Conservation (phyloP, 2,888 invertebrate genomes). For the Tenthredo livida region DNA sequence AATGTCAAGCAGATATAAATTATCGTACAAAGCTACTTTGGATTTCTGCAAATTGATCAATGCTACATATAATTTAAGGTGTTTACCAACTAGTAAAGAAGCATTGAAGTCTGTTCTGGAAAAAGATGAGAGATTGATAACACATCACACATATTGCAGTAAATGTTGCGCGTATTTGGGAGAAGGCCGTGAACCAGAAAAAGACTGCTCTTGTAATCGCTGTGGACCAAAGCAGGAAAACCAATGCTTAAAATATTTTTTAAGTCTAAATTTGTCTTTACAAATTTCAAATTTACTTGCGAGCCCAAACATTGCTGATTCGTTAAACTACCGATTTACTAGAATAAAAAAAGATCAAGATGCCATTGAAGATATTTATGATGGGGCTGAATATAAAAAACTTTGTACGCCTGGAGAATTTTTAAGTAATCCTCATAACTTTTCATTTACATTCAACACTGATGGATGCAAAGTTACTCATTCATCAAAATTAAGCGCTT, state of each 20-base stretch:
- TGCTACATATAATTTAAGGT: not conserved
- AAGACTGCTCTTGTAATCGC: not conserved
- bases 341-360: constrained; percentile 42
- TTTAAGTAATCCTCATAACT: constrained; percentile 43
- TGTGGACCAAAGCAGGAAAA: not conserved
- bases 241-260: not conserved
- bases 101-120: not conserved
- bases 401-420: constrained; percentile 44
- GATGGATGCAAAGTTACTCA: constrained; percentile 53
- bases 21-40: not conserved
- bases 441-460: constrained; percentile 57
- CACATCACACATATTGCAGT: not conserved
- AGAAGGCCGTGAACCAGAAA: not conserved
- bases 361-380: constrained; percentile 56
- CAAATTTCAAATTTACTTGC: not conserved
- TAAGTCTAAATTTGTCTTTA: not conserved
- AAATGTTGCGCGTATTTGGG: not conserved
- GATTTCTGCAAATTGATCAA: not conserved
- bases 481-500: constrained; percentile 43
- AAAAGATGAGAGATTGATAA: not conserved
- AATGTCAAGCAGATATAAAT: not conserved
- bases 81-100: not conserved
- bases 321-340: constrained; percentile 45
- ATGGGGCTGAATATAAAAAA: constrained; percentile 50
- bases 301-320: not conserved